phyloP scores from a whole-genome alignment of 2,113 vertebrate genomes.

The Gasterosteus aculeatus region DNA sequence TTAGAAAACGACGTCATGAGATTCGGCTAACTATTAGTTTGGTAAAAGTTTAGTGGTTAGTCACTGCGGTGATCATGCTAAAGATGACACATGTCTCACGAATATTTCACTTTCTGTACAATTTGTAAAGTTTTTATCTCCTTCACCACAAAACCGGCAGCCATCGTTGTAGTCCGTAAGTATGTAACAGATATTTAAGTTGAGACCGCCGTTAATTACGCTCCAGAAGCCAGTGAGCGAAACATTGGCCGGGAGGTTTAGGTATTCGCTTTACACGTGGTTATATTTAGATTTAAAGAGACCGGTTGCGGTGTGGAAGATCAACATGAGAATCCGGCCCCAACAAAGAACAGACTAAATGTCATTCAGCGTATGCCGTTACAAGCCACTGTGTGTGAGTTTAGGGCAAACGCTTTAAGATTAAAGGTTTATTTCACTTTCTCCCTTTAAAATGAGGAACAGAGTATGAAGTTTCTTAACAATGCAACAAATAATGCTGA shows the following conservation, averaged over 20 bases:
- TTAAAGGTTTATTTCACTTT: neutral
- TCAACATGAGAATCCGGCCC: neutral
- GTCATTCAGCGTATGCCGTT: constrained; percentile 23
- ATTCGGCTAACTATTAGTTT: neutral
- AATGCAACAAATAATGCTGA: constrained; percentile 25
- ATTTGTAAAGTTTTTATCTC: neutral
- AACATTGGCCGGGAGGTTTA: constrained; percentile 49
- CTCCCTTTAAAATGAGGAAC: constrained; percentile 25
- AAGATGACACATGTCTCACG: neutral
- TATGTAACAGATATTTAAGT: neutral
- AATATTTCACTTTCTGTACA: no score
- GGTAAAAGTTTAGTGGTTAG: neutral
- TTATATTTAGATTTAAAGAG: constrained; percentile 84
- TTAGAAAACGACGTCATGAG: accelerated
- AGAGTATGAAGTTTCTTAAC: neutral
- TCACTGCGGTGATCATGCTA: neutral
- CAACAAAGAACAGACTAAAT: neutral
- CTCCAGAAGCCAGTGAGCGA: constrained; percentile 32
- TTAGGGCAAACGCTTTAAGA: neutral
- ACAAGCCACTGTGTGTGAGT: neutral
- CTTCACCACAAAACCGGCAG: neutral
- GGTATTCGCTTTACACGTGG: constrained; percentile 62
- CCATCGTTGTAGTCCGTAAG: neutral
- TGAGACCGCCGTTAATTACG: neutral
- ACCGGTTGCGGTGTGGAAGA: constrained; percentile 8